Evolutionary conservation across 2,113 vertebrate genomes (phyloP), one percentile per base, ranked within the genome.

Genomic region (Cebus imitator): DNA sequence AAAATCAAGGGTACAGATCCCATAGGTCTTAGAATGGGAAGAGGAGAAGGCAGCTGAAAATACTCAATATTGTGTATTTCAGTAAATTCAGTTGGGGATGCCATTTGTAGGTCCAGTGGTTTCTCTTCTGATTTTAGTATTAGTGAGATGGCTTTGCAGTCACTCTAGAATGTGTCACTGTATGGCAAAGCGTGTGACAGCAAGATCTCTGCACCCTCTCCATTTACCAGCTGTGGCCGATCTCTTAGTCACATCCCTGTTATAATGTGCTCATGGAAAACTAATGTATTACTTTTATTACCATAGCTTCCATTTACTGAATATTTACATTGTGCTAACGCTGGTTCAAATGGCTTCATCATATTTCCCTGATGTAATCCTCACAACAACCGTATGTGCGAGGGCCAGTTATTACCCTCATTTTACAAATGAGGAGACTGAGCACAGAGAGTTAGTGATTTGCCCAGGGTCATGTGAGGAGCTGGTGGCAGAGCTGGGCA

Each of bases 161-260:
- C 23, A 2, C 66, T 21, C 45, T 25, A 52, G 57, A 8, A 12
- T 0, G 21, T 1, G 1, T 45, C 37, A 3, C 0, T 5, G 6
- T 64, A 30, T 17, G 13, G 25, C 52, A 32, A 0, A 35, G 20
- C 5, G 1, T 27, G 12, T 4, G 13, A 30, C 43, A 52, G 20
- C 18, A 3, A 64, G 18, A 3, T 23, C 23, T 3, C n/a, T 10
- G 20, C 20, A 35, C 57, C 55, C 61, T 61, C 80, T n/a, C 16
- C 12, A 2, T 30, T 52, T 58, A 25, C 0, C 0, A 75, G 79
- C 40, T 2, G 9, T 14, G 37, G 6, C 25, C 8, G 37, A 0
- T 55, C 37, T 43, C 66, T 20, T 37, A 55, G 89, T 23, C 35
- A 18, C 25, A 1, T 40, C 27, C 61, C n/a, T 11, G 45, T 73